Conservation (phyloP, 2,113 vertebrate genomes). For the Oncorhynchus masou region DNA sequence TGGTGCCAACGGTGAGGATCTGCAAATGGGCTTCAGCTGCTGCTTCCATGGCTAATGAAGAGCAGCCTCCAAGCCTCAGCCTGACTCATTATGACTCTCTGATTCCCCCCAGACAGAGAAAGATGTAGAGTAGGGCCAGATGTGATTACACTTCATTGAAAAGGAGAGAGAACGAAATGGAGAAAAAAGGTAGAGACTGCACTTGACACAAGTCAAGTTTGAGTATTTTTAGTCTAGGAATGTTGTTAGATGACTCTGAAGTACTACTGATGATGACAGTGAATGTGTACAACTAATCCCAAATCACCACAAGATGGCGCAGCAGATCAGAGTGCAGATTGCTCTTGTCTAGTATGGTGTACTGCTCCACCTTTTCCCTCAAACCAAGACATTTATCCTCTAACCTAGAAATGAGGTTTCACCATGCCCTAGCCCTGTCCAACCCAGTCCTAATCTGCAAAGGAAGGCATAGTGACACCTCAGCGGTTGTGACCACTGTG, state of each 20-base stretch:
- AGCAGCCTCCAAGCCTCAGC: background rate
- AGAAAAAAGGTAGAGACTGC: background rate
- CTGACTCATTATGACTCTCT: background rate
- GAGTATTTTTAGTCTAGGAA: background rate
- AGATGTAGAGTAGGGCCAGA: background rate
- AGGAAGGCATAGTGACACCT: background rate
- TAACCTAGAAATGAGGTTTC: background rate
- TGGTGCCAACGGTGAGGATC: constrained; percentile 16
- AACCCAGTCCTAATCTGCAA: background rate
- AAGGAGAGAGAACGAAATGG: background rate
- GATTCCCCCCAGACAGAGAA: background rate
- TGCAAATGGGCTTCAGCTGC: constrained; percentile 42
- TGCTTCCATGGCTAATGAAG: constrained; percentile 20
- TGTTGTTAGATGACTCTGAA: background rate
- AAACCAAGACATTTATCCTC: background rate
- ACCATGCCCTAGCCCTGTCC: background rate
- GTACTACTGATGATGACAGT: background rate
- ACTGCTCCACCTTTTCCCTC: too few relatives aligned
- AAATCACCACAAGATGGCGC: background rate
- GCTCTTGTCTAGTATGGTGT: background rate
- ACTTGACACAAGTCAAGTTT: background rate
- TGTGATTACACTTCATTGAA: background rate
- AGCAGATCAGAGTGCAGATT: background rate
- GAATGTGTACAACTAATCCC: background rate
- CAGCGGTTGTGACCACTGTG: background rate